phyloP scores from a whole-genome alignment of 2,888 invertebrate genomes.

The Parnassius mnemosyne region DNA sequence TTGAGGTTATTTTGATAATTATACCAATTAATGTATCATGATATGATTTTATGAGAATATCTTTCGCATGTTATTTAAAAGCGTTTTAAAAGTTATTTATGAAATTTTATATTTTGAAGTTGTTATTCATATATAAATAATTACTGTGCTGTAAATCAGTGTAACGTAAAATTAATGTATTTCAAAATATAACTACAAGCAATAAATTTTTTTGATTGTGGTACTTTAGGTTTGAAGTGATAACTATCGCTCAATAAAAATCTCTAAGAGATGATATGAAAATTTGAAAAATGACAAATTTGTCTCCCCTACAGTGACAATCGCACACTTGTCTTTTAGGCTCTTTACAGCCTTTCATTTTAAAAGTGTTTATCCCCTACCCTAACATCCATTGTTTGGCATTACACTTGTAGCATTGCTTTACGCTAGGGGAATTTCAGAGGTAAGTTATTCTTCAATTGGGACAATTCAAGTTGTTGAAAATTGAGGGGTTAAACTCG shows the following conservation, averaged over 20 bases:
- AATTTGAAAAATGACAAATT: no score
- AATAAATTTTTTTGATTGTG: no score
- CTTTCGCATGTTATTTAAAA: slow-evolving; percentile 38
- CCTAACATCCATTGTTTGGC: slow-evolving; percentile 51
- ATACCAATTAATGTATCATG: slow-evolving; percentile 51
- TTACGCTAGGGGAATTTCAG: slow-evolving; percentile 32
- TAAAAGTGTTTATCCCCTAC: slow-evolving; percentile 39
- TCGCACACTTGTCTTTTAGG: slow-evolving; percentile 49
- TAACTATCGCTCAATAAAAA: no score
- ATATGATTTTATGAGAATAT: slow-evolving; percentile 40
- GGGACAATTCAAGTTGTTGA: no score
- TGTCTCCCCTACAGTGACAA: slow-evolving; percentile 65
- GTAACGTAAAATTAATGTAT: neutral
- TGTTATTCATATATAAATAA: neutral
- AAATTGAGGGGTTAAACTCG: no score
- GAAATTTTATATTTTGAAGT: slow-evolving; percentile 1
- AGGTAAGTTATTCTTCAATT: slow-evolving; percentile 19
- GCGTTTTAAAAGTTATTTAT: slow-evolving; percentile 5
- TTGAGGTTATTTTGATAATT: slow-evolving; percentile 54
- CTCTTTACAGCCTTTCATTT: slow-evolving; percentile 27
- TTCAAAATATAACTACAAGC: neutral
- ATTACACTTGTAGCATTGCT: slow-evolving; percentile 54
- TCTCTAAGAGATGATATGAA: no score
- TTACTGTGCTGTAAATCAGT: neutral
- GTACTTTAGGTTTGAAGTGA: no score